Conservation (phyloP, 2,113 vertebrate species). For the Myiagra hebetior region DNA sequence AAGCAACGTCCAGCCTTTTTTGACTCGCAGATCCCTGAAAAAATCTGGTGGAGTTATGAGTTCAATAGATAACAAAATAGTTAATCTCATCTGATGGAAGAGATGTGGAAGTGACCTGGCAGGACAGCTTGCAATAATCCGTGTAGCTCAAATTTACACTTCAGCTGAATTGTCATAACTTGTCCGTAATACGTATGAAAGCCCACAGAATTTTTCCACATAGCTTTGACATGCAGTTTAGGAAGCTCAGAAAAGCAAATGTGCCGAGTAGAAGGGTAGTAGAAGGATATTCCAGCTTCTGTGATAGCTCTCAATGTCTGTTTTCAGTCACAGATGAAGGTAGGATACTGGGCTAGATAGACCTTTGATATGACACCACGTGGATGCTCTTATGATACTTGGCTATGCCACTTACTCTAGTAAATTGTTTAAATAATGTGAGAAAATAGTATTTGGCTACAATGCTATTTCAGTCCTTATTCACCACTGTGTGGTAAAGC, state of each 20-base stretch:
- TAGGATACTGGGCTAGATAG: neutral
- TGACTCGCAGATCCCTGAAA: neutral
- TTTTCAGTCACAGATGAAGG: neutral
- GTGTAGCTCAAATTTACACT: neutral
- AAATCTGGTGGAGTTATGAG: neutral
- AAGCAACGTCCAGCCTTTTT: neutral
- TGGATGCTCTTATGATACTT: neutral
- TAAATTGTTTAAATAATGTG: neutral
- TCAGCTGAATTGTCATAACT: neutral
- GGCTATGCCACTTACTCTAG: neutral
- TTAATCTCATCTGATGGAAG: neutral
- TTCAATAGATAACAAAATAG: neutral
- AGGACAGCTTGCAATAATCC: neutral
- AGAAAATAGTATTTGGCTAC: neutral
- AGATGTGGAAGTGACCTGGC: neutral
- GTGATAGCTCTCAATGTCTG: neutral
- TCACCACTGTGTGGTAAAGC: neutral
- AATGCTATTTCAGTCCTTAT: neutral
- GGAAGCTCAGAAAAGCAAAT: neutral
- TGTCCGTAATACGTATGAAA: accelerated
- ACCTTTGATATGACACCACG: neutral
- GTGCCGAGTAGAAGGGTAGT: neutral
- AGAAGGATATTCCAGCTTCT: neutral
- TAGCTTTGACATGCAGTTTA: neutral
- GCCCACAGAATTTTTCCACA: neutral